Conservation (phyloP, 2,888 invertebrate species). For the Pachydiplax longipennis region DNA sequence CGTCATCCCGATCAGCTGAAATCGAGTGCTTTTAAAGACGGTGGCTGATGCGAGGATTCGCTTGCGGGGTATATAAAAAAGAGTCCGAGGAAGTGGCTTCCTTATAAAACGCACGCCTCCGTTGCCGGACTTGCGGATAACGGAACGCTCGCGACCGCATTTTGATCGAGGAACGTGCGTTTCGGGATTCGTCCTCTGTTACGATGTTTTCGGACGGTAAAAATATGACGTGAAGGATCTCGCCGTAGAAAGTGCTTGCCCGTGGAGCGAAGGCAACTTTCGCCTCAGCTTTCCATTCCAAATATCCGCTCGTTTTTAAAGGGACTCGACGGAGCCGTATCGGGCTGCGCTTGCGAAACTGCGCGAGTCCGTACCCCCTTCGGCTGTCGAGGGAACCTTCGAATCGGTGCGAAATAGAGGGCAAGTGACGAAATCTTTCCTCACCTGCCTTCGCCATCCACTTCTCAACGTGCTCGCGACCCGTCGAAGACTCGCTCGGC, state of each 20-base stretch:
- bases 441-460: not conserved
- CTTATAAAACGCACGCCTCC: not conserved
- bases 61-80: not conserved
- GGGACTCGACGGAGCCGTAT: not conserved
- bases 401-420: constrained; percentile 33
- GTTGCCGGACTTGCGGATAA: not conserved
- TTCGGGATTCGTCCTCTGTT: not conserved
- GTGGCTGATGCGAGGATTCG: not conserved
- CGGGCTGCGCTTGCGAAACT: constrained; percentile 7
- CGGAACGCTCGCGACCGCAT: not conserved
- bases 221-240: not conserved
- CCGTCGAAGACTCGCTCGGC: not conserved
- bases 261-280: not conserved
- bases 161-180: not conserved
- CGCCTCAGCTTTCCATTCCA: not conserved
- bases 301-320: not conserved
- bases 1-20: not conserved
- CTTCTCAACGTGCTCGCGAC: not conserved
- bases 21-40: not conserved
- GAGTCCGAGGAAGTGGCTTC: not conserved
- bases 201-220: not conserved
- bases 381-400: constrained; percentile 7
- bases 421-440: constrained; percentile 22
- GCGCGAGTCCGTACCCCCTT: not conserved
- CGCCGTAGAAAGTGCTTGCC: not conserved